A percentile compares a stretch with the other conserved stretches of the same genome.
Conservation (phyloP, 64 coral and sea anemone species). For the Porites lutea region DNA sequence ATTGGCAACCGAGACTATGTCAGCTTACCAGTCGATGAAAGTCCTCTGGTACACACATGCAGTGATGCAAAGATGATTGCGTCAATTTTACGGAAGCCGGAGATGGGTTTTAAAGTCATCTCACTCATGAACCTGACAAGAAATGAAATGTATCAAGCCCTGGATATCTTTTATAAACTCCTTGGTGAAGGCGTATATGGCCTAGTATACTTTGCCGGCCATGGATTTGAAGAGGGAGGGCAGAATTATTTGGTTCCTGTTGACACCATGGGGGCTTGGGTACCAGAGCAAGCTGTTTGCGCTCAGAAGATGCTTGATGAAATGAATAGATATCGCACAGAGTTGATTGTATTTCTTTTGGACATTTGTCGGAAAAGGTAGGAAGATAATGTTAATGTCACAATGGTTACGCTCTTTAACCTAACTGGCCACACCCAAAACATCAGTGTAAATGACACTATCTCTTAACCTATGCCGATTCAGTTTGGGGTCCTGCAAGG, state of each 20-base stretch:
- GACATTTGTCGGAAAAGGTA: conserved; percentile 97
- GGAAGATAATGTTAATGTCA: background rate
- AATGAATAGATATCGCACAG: conserved; percentile 71
- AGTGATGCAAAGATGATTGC: conserved; percentile 82
- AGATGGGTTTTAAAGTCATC: conserved; percentile 94
- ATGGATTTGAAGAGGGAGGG: conserved; percentile 92
- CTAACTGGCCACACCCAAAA: too few species aligned
- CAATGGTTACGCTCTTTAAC: too few species aligned
- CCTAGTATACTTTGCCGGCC: conserved; percentile 87
- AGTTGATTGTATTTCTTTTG: conserved; percentile 83
- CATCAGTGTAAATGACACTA: too few species aligned
- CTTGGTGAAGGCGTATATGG: conserved; percentile 77
- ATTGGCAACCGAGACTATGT: conserved; percentile 84
- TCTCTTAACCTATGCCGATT: too few species aligned
- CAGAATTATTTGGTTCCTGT: conserved; percentile 88
- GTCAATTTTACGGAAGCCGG: conserved; percentile 79
- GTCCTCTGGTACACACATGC: conserved; percentile 71
- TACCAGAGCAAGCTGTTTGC: conserved; percentile 73
- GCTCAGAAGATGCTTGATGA: conserved; percentile 73
- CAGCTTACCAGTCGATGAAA: conserved; percentile 63
- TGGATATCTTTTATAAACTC: conserved; percentile 69
- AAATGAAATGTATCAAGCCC: conserved; percentile 85
- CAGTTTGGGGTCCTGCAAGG: too few species aligned
- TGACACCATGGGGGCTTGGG: conserved; percentile 74
- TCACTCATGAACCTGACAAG: conserved; percentile 80